Evolutionary conservation across 2,113 vertebrate species (phyloP).

Genomic region (Pseudorectes ferrugineus): DNA sequence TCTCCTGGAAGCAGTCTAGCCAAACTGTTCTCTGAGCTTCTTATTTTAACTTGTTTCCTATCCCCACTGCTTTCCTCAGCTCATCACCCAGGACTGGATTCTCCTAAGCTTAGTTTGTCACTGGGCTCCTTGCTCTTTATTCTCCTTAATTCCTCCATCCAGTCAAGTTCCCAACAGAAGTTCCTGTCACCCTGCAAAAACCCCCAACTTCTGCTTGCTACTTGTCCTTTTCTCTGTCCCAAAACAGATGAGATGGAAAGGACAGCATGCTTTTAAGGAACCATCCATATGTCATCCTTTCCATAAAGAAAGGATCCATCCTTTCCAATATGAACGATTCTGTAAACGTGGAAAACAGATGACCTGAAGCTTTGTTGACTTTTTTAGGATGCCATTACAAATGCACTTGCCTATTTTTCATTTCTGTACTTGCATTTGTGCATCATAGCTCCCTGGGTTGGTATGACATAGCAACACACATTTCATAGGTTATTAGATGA

Average conservation of each 20-base stretch:
- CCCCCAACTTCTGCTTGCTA: background rate
- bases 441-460: background rate
- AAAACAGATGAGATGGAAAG: background rate
- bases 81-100: background rate
- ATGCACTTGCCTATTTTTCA: background rate
- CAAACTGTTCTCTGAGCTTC: background rate
- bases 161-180: background rate
- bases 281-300: background rate
- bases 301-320: background rate
- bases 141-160: background rate
- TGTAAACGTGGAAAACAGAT: background rate
- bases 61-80: background rate
- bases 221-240: background rate
- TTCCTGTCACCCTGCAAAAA: background rate
- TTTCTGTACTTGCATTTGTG: background rate
- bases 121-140: background rate
- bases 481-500: background rate
- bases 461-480: rapidly evolving
- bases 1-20: background rate
- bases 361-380: background rate
- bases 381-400: background rate
- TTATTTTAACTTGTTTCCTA: background rate
- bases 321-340: background rate
- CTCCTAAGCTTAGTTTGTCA: background rate
- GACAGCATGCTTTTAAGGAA: background rate